phyloP scores from a whole-genome alignment of 1,140 invertebrate species.

The Achroia grisella region DNA sequence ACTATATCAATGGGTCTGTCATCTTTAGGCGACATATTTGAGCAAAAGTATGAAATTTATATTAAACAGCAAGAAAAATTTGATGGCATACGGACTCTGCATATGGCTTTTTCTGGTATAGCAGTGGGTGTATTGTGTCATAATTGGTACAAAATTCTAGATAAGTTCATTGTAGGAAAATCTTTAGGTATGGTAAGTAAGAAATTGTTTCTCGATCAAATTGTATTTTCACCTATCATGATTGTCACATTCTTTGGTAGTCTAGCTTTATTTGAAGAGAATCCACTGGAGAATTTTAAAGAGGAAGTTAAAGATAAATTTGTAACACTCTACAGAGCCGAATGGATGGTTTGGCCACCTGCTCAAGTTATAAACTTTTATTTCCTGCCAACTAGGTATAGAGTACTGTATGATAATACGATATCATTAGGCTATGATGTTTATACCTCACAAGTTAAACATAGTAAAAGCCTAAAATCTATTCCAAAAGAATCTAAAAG shows the following conservation, averaged over 20 bases:
- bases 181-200: slow-evolving; percentile 82
- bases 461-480: slow-evolving; percentile 57
- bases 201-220: slow-evolving; percentile 92
- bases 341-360: slow-evolving; percentile 88
- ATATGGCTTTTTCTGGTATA: slow-evolving; percentile 87
- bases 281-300: slow-evolving; percentile 77
- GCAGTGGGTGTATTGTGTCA: slow-evolving; percentile 89
- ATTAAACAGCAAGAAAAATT: slow-evolving; percentile 77
- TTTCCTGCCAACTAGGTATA: slow-evolving; percentile 86
- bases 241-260: slow-evolving; percentile 88
- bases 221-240: slow-evolving; percentile 90
- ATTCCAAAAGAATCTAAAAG: slow-evolving; percentile 14
- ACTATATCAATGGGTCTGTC: slow-evolving; percentile 85
- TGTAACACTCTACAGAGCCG: slow-evolving; percentile 84
- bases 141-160: slow-evolving; percentile 82
- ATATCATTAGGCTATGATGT: slow-evolving; percentile 93
- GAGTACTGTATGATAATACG: slow-evolving; percentile 93
- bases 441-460: slow-evolving; percentile 94
- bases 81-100: slow-evolving; percentile 79
- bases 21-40: slow-evolving; percentile 84
- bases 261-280: slow-evolving; percentile 81
- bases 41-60: slow-evolving; percentile 89
- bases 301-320: slow-evolving; percentile 87
- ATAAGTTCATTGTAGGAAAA: slow-evolving; percentile 80
- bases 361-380: slow-evolving; percentile 87